These are phyloP conservation scores for Vombatus ursinus DNA, from an alignment of 2,113 vertebrate genomes.

Conservation along the genomic window DNA sequence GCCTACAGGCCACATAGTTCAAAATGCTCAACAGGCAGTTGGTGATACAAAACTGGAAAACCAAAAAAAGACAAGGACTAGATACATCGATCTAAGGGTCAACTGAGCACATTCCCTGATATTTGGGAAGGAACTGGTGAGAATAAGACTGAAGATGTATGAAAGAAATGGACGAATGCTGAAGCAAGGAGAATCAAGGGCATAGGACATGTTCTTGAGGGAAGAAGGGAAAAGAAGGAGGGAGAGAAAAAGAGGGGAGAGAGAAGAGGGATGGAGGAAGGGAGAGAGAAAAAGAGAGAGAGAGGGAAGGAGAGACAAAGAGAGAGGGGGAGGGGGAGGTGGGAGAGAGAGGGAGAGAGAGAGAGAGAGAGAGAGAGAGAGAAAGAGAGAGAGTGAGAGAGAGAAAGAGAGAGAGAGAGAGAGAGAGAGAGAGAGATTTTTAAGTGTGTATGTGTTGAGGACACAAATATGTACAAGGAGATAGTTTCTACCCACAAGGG, in stretches of 20 bases:
- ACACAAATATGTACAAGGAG: background rate
- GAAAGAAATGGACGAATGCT: background rate
- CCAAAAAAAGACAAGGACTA: background rate
- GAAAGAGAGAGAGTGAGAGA: too few species aligned
- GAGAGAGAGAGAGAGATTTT: background rate
- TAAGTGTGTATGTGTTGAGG: background rate
- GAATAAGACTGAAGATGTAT: background rate
- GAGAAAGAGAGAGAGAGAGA: background rate
- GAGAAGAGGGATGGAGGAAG: too few species aligned
- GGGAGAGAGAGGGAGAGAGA: too few species aligned
- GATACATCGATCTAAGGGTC: background rate
- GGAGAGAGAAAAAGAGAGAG: background rate
- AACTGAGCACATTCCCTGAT: background rate
- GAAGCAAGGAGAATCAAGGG: background rate
- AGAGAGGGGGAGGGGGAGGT: too few species aligned
- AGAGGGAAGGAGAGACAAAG: too few species aligned
- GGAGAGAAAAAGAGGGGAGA: background rate
- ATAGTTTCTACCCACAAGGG: background rate
- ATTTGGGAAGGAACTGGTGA: background rate
- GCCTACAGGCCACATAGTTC: background rate
- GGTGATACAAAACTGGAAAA: background rate
- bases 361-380: too few species aligned
- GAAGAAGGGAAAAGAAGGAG: too few species aligned
- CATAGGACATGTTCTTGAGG: background rate
- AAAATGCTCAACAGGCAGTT: background rate